Evolutionary conservation across 1,140 invertebrate genomes (phyloP).

Genomic region (Argopecten irradians): DNA sequence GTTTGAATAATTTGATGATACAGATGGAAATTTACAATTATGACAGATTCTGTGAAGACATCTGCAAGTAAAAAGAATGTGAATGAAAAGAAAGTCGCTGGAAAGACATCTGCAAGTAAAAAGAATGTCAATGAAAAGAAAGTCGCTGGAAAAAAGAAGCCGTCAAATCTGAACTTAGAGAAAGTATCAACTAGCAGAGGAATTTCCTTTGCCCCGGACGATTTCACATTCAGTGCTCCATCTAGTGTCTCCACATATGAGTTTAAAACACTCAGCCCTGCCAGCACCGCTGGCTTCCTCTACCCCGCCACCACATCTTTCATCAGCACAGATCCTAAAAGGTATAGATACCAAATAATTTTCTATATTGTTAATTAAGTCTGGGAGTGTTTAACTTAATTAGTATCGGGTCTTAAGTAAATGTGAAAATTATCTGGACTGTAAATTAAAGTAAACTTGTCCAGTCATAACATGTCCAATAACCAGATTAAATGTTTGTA

Average conservation of each 20-base stretch:
- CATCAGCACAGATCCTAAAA: conserved; percentile 39
- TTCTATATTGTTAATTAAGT: no score
- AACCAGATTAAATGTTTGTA: no score
- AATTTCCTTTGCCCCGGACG: conserved; percentile 60
- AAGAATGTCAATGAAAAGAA: conserved; percentile 14
- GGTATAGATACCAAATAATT: no score
- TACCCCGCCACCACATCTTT: conserved; percentile 37
- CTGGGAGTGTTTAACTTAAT: no score
- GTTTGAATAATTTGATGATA: no score
- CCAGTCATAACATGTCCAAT: no score
- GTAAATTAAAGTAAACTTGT: no score
- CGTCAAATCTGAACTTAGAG: conserved; percentile 28
- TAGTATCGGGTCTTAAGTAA: no score
- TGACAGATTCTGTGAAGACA: no score
- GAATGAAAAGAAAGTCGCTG: no score
- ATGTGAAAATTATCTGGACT: no score
- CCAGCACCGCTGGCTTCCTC: conserved; percentile 54
- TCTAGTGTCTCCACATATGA: conserved; percentile 52
- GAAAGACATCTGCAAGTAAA: background rate
- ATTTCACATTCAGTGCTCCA: conserved; percentile 61
- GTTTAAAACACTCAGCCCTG: conserved; percentile 60
- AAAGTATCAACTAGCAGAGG: conserved; percentile 54
- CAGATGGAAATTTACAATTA: no score
- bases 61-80: background rate
- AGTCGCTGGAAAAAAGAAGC: background rate